A percentile compares a stretch with the other conserved stretches of the same genome.
Conservation (phyloP, 1,140 invertebrate species). For the Brachionus koreanus region DNA sequence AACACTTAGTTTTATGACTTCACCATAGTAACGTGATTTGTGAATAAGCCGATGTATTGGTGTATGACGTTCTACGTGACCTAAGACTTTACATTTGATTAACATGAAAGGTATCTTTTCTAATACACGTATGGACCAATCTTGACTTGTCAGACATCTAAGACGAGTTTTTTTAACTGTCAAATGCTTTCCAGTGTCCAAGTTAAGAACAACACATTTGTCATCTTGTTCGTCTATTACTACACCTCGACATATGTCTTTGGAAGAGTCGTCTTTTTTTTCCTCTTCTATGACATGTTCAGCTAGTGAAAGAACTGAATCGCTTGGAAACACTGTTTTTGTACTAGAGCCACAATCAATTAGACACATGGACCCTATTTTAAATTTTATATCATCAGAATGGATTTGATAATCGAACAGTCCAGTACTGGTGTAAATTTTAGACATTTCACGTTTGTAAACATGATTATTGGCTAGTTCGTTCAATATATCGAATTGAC, state of each 20-base stretch:
- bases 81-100: background rate
- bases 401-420: conserved; percentile 13
- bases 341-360: background rate
- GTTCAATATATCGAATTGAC: background rate
- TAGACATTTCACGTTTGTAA: background rate
- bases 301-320: background rate
- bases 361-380: background rate
- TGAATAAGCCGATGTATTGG: background rate
- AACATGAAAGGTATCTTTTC: background rate
- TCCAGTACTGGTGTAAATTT: background rate
- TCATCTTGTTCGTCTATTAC: background rate
- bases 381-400: background rate
- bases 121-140: background rate
- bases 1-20: background rate
- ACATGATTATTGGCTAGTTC: background rate
- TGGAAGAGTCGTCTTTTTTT: background rate
- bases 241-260: background rate
- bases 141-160: background rate
- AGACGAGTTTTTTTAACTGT: conserved; percentile 3
- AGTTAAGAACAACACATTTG: background rate
- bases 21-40: conserved; percentile 5
- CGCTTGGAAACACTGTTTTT: background rate
- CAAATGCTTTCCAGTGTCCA: conserved; percentile 37
- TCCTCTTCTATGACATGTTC: conserved; percentile 19
- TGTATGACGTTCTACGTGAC: background rate